Conservation (phyloP, 92 coral and sea anemone species). For the Porites divaricata region DNA sequence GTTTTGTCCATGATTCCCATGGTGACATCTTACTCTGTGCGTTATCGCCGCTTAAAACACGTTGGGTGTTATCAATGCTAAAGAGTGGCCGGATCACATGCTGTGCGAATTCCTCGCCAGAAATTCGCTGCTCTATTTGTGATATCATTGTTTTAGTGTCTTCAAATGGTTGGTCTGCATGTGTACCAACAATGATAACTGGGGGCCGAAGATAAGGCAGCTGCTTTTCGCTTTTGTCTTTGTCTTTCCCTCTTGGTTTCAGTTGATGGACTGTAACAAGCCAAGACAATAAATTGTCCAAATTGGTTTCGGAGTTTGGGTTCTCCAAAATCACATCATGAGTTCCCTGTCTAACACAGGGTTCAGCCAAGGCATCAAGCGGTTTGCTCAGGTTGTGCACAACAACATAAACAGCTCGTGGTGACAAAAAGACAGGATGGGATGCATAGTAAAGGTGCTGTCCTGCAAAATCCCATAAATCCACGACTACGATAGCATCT, state of each 20-base stretch:
- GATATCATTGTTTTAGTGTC: neutral
- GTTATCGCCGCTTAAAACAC: neutral
- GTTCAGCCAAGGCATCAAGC: slow-evolving; percentile 33
- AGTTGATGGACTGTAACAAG: slow-evolving; percentile 25
- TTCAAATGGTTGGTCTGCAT: slow-evolving; percentile 28
- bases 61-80: neutral
- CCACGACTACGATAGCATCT: slow-evolving; percentile 13
- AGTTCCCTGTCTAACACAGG: slow-evolving; percentile 44
- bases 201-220: slow-evolving; percentile 1
- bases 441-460: slow-evolving; percentile 52
- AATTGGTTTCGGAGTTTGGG: slow-evolving; percentile 26
- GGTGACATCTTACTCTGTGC: neutral
- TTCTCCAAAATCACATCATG: slow-evolving; percentile 11
- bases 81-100: slow-evolving; percentile 34
- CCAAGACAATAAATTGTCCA: slow-evolving; percentile 39
- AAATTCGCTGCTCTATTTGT: slow-evolving; percentile 12
- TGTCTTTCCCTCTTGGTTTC: neutral
- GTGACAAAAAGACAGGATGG: slow-evolving; percentile 46
- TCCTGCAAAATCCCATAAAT: slow-evolving; percentile 54
- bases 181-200: slow-evolving; percentile 34
- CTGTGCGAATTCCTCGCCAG: slow-evolving; percentile 8
- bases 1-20: neutral
- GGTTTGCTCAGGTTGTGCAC: slow-evolving; percentile 7
- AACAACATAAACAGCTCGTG: slow-evolving; percentile 35
- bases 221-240: neutral